phyloP scores from a whole-genome alignment of 2,797 vertebrate species.

The Chrosomus eos region DNA sequence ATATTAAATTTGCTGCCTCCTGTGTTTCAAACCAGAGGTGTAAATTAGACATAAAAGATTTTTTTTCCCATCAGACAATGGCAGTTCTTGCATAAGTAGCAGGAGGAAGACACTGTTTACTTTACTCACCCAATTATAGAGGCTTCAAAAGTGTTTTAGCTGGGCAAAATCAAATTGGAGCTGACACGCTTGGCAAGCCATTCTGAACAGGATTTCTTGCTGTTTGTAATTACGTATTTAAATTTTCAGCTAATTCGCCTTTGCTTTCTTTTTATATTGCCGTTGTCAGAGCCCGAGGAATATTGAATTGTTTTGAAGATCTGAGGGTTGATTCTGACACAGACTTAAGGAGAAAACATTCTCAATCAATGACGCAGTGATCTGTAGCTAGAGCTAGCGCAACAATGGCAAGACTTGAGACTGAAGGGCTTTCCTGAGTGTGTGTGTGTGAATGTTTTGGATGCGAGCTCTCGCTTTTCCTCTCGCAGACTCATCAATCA shows the following conservation, averaged over 20 bases:
- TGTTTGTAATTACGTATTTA: conserved; percentile 84
- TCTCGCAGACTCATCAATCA: conserved; percentile 33
- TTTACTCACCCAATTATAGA: conserved; percentile 75
- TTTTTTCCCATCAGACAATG: conserved; percentile 79
- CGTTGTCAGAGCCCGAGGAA: conserved; percentile 52
- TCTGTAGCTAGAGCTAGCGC: conserved; percentile 50
- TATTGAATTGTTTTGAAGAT: conserved; percentile 62
- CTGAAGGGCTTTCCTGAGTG: conserved; percentile 21
- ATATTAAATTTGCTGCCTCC: conserved; percentile 83
- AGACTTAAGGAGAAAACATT: conserved; percentile 48
- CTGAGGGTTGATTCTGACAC: conserved; percentile 59
- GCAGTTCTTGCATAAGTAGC: conserved; percentile 84
- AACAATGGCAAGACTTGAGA: conserved; percentile 42
- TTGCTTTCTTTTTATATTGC: conserved; percentile 48
- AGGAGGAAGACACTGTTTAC: conserved; percentile 69
- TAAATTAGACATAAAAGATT: conserved; percentile 83
- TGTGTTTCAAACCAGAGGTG: conserved; percentile 80
- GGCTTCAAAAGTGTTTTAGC: conserved; percentile 84
- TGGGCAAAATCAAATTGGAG: conserved; percentile 82
- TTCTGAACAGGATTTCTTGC: conserved; percentile 82
- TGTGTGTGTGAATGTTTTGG: background rate
- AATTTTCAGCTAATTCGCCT: conserved; percentile 67
- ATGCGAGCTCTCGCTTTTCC: conserved; percentile 13
- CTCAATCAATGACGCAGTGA: conserved; percentile 57
- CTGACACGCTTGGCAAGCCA: conserved; percentile 85